Conservation (phyloP, 2,888 invertebrate genomes). For the Lasioglossum calceatum region DNA sequence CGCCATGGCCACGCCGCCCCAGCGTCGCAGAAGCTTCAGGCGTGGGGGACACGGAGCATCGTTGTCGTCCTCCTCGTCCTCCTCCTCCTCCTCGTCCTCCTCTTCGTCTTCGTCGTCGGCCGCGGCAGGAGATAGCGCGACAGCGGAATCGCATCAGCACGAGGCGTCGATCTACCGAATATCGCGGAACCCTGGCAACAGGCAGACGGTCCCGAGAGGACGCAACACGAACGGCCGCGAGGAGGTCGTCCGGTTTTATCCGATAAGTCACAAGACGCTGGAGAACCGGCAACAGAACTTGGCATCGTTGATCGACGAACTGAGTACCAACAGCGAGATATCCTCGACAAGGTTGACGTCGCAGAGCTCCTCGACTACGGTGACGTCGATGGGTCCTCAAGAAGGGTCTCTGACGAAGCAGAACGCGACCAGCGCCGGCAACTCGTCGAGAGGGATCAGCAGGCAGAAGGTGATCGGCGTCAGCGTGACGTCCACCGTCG, state of each 20-base stretch:
- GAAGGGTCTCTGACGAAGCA: conserved; percentile 45
- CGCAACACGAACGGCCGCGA: conserved; percentile 66
- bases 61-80: background rate
- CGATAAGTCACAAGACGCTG: conserved; percentile 79
- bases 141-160: conserved; percentile 80
- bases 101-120: conserved; percentile 9
- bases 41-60: conserved; percentile 65
- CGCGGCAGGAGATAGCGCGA: conserved; percentile 75
- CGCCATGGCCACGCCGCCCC: conserved; percentile 80
- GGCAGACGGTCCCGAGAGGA: conserved; percentile 60
- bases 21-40: conserved; percentile 73
- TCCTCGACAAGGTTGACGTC: conserved; percentile 67
- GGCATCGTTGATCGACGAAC: conserved; percentile 76
- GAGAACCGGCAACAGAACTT: conserved; percentile 76
- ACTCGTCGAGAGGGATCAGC: conserved; percentile 37
- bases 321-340: conserved; percentile 73
- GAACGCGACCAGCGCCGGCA: conserved; percentile 54
- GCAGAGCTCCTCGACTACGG: conserved; percentile 47
- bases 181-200: conserved; percentile 79
- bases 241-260: conserved; percentile 78
- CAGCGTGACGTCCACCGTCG: conserved; percentile 87
- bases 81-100: background rate
- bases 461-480: conserved; percentile 84
- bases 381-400: conserved; percentile 30
- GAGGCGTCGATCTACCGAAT: conserved; percentile 83